Evolutionary conservation across 2,797 vertebrate genomes (phyloP).

Genomic region (Clarias platycephalus): DNA sequence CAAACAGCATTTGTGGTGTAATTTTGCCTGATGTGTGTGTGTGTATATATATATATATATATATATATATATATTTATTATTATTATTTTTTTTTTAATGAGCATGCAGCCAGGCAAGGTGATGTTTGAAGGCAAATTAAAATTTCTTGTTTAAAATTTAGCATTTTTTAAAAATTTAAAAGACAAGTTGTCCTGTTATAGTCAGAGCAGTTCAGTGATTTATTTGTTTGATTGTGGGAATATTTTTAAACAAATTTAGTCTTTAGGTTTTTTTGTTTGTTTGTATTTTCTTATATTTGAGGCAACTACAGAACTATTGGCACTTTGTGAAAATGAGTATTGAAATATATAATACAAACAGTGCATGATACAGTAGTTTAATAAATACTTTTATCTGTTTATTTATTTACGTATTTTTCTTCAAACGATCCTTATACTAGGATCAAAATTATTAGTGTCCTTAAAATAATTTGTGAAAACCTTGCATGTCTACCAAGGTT

Average conservation of each 20-base stretch:
- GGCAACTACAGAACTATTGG: neutral
- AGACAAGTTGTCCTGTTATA: neutral
- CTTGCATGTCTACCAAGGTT: neutral
- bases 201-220: neutral
- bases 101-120: too few relatives aligned
- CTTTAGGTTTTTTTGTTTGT: neutral
- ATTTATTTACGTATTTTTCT: too few relatives aligned
- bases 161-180: too few relatives aligned
- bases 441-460: neutral
- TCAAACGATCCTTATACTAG: neutral
- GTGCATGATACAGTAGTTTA: neutral
- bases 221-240: neutral
- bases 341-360: neutral
- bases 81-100: too few relatives aligned
- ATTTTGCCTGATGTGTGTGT: neutral
- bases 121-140: neutral
- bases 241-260: neutral
- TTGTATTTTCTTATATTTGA: neutral
- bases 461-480: neutral
- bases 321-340: neutral
- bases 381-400: too few relatives aligned
- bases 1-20: neutral
- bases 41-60: too few relatives aligned
- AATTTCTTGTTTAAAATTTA: neutral
- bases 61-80: too few relatives aligned